phyloP scores from a whole-genome alignment of 2,888 invertebrate genomes.

The Chalcosyrphus nemorum region DNA sequence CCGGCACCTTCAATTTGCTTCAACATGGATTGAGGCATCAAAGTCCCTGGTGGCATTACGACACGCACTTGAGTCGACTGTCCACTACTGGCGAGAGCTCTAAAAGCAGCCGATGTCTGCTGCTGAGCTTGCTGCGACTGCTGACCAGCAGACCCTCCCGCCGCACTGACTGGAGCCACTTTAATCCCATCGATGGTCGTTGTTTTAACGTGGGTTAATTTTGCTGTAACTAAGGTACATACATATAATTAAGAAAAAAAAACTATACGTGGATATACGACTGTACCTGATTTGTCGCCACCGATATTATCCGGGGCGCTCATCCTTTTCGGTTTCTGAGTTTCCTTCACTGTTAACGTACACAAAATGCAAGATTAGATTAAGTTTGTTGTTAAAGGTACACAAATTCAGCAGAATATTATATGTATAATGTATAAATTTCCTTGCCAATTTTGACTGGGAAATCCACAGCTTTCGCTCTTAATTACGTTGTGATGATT shows the following conservation, averaged over 20 bases:
- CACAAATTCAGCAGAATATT: neutral
- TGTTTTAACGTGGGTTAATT: slow-evolving; percentile 83
- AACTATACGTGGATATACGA: slow-evolving; percentile 17
- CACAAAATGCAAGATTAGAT: neutral
- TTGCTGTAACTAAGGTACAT: slow-evolving; percentile 83
- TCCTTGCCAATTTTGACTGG: slow-evolving; percentile 25
- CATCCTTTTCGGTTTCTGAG: slow-evolving; percentile 65
- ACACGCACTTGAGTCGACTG: slow-evolving; percentile 81
- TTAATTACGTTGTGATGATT: neutral
- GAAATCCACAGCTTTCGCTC: slow-evolving; percentile 9
- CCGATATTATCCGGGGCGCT: slow-evolving; percentile 72
- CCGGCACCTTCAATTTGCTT: slow-evolving; percentile 82
- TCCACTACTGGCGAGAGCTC: slow-evolving; percentile 78
- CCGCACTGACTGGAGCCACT: slow-evolving; percentile 77
- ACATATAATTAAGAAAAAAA: slow-evolving; percentile 68
- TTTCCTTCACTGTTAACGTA: slow-evolving; percentile 42
- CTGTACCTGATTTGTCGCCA: slow-evolving; percentile 72
- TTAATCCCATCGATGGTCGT: slow-evolving; percentile 80
- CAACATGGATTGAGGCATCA: slow-evolving; percentile 83
- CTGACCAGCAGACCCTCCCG: slow-evolving; percentile 50
- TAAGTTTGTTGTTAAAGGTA: neutral
- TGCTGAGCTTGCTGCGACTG: slow-evolving; percentile 64
- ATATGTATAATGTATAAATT: slow-evolving; percentile 7
- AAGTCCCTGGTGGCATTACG: slow-evolving; percentile 79
- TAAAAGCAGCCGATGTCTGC: slow-evolving; percentile 78